Conservation (phyloP, 2,113 vertebrate genomes). For the Cheirogaleus medius region DNA sequence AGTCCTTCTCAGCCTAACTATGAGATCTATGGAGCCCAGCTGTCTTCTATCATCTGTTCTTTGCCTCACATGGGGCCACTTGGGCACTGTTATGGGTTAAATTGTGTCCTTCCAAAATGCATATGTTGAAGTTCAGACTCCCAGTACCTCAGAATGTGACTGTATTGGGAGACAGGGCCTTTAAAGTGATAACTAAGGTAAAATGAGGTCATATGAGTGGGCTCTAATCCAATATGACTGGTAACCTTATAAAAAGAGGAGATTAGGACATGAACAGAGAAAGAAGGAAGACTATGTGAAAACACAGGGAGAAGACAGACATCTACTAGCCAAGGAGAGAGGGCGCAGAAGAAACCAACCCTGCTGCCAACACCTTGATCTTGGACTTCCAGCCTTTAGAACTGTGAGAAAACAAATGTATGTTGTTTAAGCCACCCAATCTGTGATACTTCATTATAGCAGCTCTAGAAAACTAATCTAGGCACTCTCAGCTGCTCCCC, state of each 20-base stretch:
- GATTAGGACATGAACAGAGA: background rate
- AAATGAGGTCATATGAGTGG: background rate
- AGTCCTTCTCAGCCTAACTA: background rate
- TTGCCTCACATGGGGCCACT: background rate
- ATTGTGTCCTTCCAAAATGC: background rate
- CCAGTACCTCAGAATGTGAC: background rate
- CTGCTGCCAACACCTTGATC: background rate
- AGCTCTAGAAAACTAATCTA: background rate
- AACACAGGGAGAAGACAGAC: background rate
- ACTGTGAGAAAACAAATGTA: background rate
- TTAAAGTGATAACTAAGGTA: background rate
- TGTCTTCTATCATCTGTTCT: background rate
- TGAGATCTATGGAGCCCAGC: background rate
- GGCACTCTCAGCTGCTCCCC: background rate
- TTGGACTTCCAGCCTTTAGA: background rate
- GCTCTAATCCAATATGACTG: background rate
- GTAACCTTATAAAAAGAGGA: background rate
- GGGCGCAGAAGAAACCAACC: background rate
- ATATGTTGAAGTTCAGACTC: background rate
- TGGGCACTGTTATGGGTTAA: background rate
- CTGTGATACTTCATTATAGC: background rate
- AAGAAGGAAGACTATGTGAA: background rate
- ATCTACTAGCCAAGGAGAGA: background rate
- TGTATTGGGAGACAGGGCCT: background rate
- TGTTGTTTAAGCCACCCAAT: background rate